phyloP scores from a whole-genome alignment of 2,113 vertebrate species.

The Struthio camelus region DNA sequence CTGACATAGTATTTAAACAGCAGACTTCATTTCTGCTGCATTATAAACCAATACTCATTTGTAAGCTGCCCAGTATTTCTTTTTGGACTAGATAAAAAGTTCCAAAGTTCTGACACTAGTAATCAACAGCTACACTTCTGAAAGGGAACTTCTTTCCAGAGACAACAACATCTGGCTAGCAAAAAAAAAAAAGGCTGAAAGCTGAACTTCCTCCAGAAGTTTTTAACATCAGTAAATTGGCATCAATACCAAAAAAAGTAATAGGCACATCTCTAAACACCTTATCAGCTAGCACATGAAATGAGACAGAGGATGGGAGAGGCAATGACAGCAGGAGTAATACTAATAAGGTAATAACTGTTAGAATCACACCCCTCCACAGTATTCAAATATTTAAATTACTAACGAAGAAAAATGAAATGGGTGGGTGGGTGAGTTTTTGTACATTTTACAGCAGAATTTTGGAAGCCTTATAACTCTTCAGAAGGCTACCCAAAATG shows the following conservation, averaged over 20 bases:
- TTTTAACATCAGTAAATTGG: not conserved
- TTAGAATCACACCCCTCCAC: not conserved
- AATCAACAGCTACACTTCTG: not conserved
- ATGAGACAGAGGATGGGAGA: not conserved
- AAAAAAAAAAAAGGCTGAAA: not conserved
- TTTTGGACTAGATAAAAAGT: not conserved
- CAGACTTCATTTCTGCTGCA: not conserved
- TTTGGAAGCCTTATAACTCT: not conserved
- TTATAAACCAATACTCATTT: not conserved
- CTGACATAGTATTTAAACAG: not conserved
- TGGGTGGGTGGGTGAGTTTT: not conserved
- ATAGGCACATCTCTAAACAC: not conserved
- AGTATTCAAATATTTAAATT: not conserved
- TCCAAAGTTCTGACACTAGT: not conserved
- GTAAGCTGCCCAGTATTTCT: not conserved
- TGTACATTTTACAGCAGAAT: not conserved
- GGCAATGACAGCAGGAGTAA: not conserved
- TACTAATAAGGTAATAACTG: not conserved
- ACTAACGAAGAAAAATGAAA: not conserved
- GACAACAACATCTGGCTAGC: not conserved
- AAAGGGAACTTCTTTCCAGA: not conserved
- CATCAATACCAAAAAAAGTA: rapidly evolving
- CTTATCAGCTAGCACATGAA: too few relatives aligned
- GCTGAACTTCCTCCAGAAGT: not conserved
- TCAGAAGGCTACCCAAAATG: not conserved